Evolutionary conservation across 2,113 vertebrate species (phyloP).

Genomic region (Poecilia latipinna): DNA sequence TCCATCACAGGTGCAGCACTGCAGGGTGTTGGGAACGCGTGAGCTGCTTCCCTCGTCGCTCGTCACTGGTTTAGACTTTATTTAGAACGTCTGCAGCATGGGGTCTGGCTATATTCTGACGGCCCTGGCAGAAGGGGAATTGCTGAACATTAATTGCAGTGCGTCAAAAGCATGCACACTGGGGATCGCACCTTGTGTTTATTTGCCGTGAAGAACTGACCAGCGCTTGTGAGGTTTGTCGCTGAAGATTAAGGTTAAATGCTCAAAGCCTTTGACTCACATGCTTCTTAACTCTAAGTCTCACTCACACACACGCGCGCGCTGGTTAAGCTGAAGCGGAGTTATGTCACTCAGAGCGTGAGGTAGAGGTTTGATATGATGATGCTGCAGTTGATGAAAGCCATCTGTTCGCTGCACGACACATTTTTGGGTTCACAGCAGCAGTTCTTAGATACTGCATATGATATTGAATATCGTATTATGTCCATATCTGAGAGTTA

Average conservation of each 20-base stretch:
- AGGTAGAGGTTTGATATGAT: conserved; percentile 18
- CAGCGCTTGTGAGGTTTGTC: conserved; percentile 11
- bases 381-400: conserved; percentile 21
- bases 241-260: conserved; percentile 24
- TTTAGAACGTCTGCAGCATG: conserved; percentile 57
- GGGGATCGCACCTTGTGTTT: conserved; percentile 22
- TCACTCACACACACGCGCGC: not conserved
- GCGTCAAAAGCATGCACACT: not conserved
- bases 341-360: conserved; percentile 8
- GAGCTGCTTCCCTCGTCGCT: conserved; percentile 30
- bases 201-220: conserved; percentile 18
- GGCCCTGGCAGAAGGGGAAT: conserved; percentile 29
- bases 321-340: conserved; percentile 5
- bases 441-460: conserved; percentile 13
- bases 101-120: conserved; percentile 30
- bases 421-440: conserved; percentile 22
- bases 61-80: conserved; percentile 33
- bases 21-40: conserved; percentile 44
- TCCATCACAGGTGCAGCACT: conserved; percentile 88
- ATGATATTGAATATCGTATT: conserved; percentile 17
- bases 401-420: conserved; percentile 18
- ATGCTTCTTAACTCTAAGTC: not conserved
- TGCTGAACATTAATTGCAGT: conserved; percentile 8
- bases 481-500: conserved; percentile 18
- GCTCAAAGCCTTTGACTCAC: conserved; percentile 18